Base-by-base conservation (phyloP, 1,140 invertebrate genomes). In the Cherax quadricarinatus region DNA sequence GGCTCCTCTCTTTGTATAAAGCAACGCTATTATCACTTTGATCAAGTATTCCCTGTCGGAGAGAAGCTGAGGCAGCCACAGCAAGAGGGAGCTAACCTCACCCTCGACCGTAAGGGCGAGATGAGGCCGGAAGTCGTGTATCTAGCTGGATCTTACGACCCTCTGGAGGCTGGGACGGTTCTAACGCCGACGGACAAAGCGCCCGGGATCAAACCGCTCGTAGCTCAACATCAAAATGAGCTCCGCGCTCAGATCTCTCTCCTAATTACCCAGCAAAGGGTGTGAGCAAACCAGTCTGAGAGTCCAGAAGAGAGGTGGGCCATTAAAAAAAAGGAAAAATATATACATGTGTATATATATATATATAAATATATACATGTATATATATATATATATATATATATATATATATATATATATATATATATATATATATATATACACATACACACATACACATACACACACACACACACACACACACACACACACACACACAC, bases 211-310 rank as follows among this genome's bases (percentile, higher is more conserved):
- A 88, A 88, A 88, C 78, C 79, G 7, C 87, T 88, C 16, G 87
- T n/a, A 88, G 87, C 78, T 80, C 24, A 66, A 80, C 87, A 88
- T 88, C 87, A 88, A 88, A 88, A 88, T 88, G 87, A 88, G 87
- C 41, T 49, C 10, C 78, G n/a, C 14, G 87, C 87, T 81, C 87
- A 66, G 87, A 88, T 88, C 87, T 81, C 78, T 30, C 16, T 66
- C 78, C 87, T 88, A 88, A 88, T 88, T 88, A 88, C 87, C 66
- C 57, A n/a, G 87, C 87, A 88, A 81, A 88, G 87, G 87, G 87
- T 81, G 87, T 88, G 87, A 88, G 87, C 66, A 88, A 88, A 88
- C 87, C 87, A 60, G 79, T n/a, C 51, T 53, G 79, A 78, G 48
- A 57, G 75, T 24, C 41, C 73, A 51, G 73, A 88, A 78, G 75